These are phyloP conservation scores for Clarias macrocephalus DNA, from an alignment of 2,113 vertebrate genomes.

Conservation along the genomic window DNA sequence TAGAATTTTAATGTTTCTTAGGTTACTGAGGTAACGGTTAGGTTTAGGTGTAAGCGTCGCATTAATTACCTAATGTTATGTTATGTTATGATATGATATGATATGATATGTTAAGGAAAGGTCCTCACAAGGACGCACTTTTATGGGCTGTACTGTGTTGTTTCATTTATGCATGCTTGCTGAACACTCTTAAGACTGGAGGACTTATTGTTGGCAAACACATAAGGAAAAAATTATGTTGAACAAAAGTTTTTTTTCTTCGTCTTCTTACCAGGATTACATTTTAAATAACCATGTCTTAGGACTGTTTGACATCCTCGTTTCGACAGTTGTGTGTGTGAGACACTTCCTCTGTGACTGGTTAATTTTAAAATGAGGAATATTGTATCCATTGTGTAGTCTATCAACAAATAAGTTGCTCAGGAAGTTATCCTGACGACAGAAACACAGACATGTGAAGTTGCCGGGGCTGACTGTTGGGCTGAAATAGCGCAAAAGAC, in stretches of 20 bases:
- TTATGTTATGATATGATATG: not conserved
- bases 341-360: slow-evolving; percentile 1
- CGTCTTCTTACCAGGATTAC: no score
- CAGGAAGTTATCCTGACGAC: not conserved
- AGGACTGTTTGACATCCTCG: not conserved
- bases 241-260: not conserved
- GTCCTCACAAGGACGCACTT: not conserved
- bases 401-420: slow-evolving; percentile 7
- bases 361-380: not conserved
- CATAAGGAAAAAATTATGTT: not conserved
- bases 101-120: not conserved
- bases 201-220: not conserved
- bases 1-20: not conserved
- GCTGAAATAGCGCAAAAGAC: not conserved
- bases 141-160: not conserved
- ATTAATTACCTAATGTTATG: not conserved
- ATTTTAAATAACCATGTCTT: not conserved
- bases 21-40: not conserved
- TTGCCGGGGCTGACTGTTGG: not conserved
- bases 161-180: not conserved
- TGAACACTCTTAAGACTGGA: not conserved
- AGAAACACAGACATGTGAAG: not conserved
- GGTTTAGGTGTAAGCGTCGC: not conserved
- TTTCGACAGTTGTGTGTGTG: not conserved
- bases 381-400: slow-evolving; percentile 7